These are phyloP conservation scores for Lepeophtheirus nordmannii DNA, from an alignment of 2,888 invertebrate species.

Conservation along the genomic window DNA sequence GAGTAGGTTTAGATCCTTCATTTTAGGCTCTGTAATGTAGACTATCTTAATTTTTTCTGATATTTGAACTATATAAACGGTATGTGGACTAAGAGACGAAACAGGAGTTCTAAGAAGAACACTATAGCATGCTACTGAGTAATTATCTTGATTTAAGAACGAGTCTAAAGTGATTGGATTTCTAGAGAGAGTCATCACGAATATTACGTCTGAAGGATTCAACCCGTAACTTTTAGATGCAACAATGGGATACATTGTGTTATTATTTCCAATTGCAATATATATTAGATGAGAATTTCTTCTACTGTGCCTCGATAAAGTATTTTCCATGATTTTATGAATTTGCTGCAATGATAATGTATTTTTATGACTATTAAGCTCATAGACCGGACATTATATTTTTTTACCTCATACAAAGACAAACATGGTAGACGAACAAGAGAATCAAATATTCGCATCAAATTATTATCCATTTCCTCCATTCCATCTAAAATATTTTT, in stretches of 20 bases:
- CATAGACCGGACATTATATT: too few relatives aligned
- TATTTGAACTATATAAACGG: background rate
- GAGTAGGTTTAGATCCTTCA: background rate
- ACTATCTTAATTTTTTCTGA: background rate
- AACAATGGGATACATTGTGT: background rate
- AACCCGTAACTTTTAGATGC: background rate
- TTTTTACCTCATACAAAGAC: background rate
- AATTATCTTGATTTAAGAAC: background rate
- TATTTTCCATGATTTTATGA: background rate
- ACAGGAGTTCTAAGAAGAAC: background rate
- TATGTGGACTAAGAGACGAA: background rate
- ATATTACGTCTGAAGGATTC: background rate
- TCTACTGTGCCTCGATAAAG: background rate
- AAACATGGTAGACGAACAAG: background rate
- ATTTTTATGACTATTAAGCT: too few relatives aligned
- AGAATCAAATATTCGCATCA: background rate
- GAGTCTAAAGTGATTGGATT: background rate
- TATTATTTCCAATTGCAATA: background rate
- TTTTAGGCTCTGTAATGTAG: background rate
- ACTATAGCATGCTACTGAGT: background rate
- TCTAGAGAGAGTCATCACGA: background rate
- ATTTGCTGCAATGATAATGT: background rate
- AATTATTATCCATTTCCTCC: background rate
- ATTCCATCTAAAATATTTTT: background rate
- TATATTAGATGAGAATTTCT: background rate